Base-by-base conservation (phyloP, 2,797 vertebrate species). In the Silurus lanzhouensis region DNA sequence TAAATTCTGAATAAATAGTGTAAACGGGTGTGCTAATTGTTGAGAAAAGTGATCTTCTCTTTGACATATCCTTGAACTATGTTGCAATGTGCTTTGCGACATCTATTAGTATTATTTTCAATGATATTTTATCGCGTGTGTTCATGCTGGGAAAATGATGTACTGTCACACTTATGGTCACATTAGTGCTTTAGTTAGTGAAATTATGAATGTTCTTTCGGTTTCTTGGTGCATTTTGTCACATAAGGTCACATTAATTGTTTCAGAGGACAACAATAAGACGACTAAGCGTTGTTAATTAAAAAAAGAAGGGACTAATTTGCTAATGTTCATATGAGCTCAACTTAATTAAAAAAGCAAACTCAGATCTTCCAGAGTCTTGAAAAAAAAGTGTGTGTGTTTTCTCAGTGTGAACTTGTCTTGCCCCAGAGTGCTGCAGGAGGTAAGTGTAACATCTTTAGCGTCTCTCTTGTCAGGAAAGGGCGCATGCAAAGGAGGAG, bases 361-460 rank as follows among this genome's bases (percentile, higher is more conserved):
- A 90, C 92, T 91, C 89, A 91, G 91, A 92, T 94, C 93, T 91
- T 94, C 94, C 93, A 93, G 84, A 89, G 84, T 88, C 90, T 89
- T 52, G 7, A 67, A 77, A 81, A 77, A 81, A 27, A 88, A 86
- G 86, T 84, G 38, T 92, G 90, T 93, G 77, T 86, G 83, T 93
- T 91, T 92, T 92, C 91, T 93, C 93, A 95, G 91, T 93, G 93
- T 95, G 95, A 95, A 94, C 94, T 93, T 94, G 94, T 89, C 88
- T 92, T 91, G 92, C 91, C 91, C 88, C 83, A 85, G 92, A 89
- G 83, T 93, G 91, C 93, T 87, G 76, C 91, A 88, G 91, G 82
- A 90, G 91, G 90, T 94, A 91, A 78, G 88, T 92, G 94, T 94
- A 95, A 93, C 93, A 94, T 93, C 93, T 91, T 87, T 93, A 93